Base-by-base conservation (phyloP, 2,797 vertebrate species). In the Sebastolobus alascanus region DNA sequence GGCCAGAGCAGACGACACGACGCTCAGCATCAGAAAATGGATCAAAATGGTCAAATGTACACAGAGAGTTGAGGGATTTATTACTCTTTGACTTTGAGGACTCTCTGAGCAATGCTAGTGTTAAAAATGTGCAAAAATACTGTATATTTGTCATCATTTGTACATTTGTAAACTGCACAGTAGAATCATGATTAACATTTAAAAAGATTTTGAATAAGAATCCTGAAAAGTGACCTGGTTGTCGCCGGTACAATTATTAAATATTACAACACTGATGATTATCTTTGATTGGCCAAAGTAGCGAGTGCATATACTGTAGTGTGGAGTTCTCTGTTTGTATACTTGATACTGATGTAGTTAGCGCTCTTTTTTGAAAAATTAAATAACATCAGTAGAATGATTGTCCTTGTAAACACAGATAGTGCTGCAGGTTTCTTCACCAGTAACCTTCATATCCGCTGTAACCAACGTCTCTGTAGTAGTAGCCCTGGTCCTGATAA, bases 401-500 rank as follows among this genome's bases (percentile, higher is more conserved):
- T 46, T 38, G 22, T 76, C 66, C 16, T 29, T 61, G 65, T 78
- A 67, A 83, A 72, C 59, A 67, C 8, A 7, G 50, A 10, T 7
- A 12, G 52, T 6, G 25, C 37, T 77, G 2, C 54, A 68, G 9
- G 14, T 60, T 73, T 66, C 29, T 54, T 93, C 80, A 92, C 25
- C 59, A 89, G 80, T 81, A 75, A 38, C 68, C 75, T 35, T 94
- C 92, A 79, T 95, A 94, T 38, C 69, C 33, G 18, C 93, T 93
- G 75, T 79, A 85, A 22, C 73, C 77, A 37, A 82, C 73, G 76
- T 73, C 75, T 71, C 80, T 82, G 73, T 95, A 95, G 81, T 96
- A 96, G 90, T 87, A 94, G 60, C 94, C 89, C 90, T 93, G 95
- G 87, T 95, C 95, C 87, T 95, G 94, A 93, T 96, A 94, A 65